phyloP scores from a whole-genome alignment of 1,140 invertebrate species.

The Atta colombica region DNA sequence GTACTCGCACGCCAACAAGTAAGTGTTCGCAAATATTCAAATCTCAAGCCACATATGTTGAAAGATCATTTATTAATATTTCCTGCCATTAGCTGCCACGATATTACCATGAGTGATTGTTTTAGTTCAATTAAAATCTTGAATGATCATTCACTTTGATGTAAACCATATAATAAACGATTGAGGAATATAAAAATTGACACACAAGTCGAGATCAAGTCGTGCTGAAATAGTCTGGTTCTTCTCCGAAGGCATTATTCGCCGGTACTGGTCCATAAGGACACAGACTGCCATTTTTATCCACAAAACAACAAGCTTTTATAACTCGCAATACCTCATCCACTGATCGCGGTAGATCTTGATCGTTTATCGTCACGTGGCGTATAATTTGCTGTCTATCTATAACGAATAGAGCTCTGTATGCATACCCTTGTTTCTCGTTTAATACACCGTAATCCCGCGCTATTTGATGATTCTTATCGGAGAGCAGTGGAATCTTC shows the following conservation, averaged over 20 bases:
- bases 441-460: constrained; percentile 96
- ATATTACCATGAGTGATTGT: neutral
- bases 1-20: constrained; percentile 80
- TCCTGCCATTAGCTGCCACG: neutral
- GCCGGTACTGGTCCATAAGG: constrained; percentile 97
- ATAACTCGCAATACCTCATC: constrained; percentile 96
- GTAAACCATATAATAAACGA: neutral
- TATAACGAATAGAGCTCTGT: constrained; percentile 98
- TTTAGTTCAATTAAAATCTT: neutral
- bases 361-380: constrained; percentile 98
- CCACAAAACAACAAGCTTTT: constrained; percentile 97
- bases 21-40: constrained; percentile 72
- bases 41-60: neutral
- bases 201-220: constrained; percentile 3
- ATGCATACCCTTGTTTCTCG: constrained; percentile 95
- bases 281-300: constrained; percentile 96
- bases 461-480: constrained; percentile 94
- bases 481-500: constrained; percentile 97
- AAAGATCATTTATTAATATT: constrained; percentile 19
- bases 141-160: neutral
- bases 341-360: constrained; percentile 92
- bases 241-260: constrained; percentile 68
- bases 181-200: neutral
- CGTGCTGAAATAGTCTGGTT: constrained; percentile 40
- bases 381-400: constrained; percentile 95